phyloP scores from a whole-genome alignment of 35 echinoderm and acorn worm species.

The Amphiura filiformis region DNA sequence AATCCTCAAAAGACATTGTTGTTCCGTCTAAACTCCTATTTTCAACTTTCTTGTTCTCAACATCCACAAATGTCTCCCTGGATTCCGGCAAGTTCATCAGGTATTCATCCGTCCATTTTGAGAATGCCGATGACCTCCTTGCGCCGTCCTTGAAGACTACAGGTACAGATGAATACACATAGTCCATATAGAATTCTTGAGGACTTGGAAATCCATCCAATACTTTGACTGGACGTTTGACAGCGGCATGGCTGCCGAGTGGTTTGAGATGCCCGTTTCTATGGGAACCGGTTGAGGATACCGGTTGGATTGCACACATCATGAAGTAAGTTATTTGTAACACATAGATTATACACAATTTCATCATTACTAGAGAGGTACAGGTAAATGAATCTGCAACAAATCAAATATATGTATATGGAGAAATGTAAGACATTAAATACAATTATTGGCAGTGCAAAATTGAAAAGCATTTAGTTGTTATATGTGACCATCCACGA shows the following conservation, averaged over 20 bases:
- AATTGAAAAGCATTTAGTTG: too few relatives aligned
- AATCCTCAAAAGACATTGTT: constrained; percentile 64
- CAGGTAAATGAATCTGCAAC: too few relatives aligned
- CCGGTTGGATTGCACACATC: not conserved
- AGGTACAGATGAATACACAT: constrained; percentile 64
- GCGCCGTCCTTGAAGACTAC: constrained; percentile 77
- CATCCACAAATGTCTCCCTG: constrained; percentile 23
- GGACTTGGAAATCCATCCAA: constrained; percentile 66
- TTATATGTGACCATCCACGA: too few relatives aligned
- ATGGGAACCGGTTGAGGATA: not conserved
- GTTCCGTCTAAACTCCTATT: constrained; percentile 38
- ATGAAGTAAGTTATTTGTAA: not conserved
- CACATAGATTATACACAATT: too few relatives aligned
- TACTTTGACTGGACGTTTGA: constrained; percentile 13
- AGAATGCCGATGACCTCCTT: constrained; percentile 55
- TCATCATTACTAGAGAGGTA: too few relatives aligned
- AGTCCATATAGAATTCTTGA: constrained; percentile 67
- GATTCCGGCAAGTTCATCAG: constrained; percentile 59
- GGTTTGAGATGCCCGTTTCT: constrained; percentile 78
- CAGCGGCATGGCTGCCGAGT: constrained; percentile 37
- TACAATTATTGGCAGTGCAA: too few relatives aligned
- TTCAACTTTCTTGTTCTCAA: constrained; percentile 77
- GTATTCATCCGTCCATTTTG: constrained; percentile 71
- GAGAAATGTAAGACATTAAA: too few relatives aligned
- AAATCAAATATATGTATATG: too few relatives aligned